Percentiles rank a stretch among this genome's conserved stretches.
These are phyloP conservation scores for Cygnus olor DNA, from an alignment of 2,797 vertebrate species.

Conservation along the genomic window DNA sequence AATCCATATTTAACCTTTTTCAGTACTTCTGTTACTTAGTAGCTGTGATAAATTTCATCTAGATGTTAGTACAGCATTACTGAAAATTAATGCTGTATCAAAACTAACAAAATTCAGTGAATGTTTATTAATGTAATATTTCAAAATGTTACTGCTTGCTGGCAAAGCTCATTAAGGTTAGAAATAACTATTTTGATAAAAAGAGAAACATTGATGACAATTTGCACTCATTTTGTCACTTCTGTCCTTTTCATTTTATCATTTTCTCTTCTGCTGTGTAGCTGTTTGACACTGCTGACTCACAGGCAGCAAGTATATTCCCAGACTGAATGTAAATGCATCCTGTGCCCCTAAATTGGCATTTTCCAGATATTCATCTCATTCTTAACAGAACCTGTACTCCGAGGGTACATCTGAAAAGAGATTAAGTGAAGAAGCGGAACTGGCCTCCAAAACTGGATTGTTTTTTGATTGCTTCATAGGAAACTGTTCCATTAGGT, in stretches of 20 bases:
- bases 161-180: slow-evolving; percentile 41
- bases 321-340: slow-evolving; percentile 51
- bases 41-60: not conserved
- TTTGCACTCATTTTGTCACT: slow-evolving; percentile 69
- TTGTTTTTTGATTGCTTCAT: slow-evolving; percentile 25
- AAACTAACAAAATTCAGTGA: slow-evolving; percentile 10
- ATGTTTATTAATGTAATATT: not conserved
- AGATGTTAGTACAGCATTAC: not conserved
- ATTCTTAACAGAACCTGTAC: slow-evolving; percentile 50
- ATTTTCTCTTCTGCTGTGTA: slow-evolving; percentile 13
- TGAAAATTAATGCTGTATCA: not conserved
- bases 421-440: not conserved
- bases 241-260: slow-evolving; percentile 42
- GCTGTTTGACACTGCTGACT: slow-evolving; percentile 64
- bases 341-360: slow-evolving; percentile 16
- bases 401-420: not conserved
- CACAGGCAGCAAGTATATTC: slow-evolving; percentile 3
- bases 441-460: not conserved
- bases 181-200: slow-evolving; percentile 44
- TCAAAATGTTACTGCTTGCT: not conserved
- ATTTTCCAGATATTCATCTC: slow-evolving; percentile 45
- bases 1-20: not conserved
- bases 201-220: slow-evolving; percentile 49
- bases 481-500: slow-evolving; percentile 14
- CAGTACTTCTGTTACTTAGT: not conserved